phyloP scores from a whole-genome alignment of 2,888 invertebrate species.

The Alloplasta piceator region DNA sequence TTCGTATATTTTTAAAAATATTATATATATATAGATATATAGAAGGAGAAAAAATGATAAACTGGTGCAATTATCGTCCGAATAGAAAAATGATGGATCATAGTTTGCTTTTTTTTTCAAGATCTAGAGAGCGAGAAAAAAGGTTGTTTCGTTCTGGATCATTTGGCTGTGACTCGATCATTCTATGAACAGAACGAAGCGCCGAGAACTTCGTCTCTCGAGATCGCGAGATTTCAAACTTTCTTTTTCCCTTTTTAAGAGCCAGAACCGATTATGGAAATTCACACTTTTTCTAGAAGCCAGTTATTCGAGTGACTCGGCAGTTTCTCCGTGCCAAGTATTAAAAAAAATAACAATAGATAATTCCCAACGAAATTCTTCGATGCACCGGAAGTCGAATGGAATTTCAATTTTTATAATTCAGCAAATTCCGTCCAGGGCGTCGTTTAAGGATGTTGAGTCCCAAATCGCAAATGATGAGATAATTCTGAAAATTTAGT shows the following conservation, averaged over 20 bases:
- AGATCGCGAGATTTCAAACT: background rate
- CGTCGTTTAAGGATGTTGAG: no score
- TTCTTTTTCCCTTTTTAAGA: background rate
- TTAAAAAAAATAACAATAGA: no score
- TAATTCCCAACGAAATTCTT: no score
- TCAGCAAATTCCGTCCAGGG: conserved; percentile 66
- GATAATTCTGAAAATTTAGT: no score
- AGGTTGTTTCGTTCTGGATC: conserved; percentile 70
- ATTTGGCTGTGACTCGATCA: conserved; percentile 73
- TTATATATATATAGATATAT: conserved; percentile 2
- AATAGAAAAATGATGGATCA: conserved; percentile 26
- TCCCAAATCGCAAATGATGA: no score
- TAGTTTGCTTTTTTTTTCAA: conserved; percentile 21
- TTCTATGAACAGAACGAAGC: conserved; percentile 63
- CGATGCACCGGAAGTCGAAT: no score
- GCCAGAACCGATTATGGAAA: conserved; percentile 12
- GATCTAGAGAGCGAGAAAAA: conserved; percentile 21
- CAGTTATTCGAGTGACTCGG: background rate
- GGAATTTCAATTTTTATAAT: no score
- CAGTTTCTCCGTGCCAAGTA: background rate
- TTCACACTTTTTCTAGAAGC: background rate
- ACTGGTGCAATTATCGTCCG: conserved; percentile 52
- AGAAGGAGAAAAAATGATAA: conserved; percentile 28
- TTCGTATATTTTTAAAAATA: background rate
- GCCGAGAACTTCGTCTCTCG: conserved; percentile 2